Base-by-base conservation (phyloP, 2,888 invertebrate species). In the Agapostemon virescens region DNA sequence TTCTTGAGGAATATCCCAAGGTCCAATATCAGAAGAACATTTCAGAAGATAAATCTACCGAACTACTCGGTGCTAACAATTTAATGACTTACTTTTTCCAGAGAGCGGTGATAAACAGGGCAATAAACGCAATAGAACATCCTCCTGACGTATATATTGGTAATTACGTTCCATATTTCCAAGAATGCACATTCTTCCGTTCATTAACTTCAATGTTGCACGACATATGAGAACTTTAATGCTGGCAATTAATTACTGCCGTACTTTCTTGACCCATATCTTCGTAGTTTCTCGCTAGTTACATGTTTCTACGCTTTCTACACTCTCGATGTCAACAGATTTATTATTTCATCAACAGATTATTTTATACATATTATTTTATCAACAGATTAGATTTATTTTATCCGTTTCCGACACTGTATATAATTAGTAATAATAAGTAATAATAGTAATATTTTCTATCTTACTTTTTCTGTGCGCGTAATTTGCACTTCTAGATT, bases 11-110 rank as follows among this genome's bases (percentile, higher is more conserved):
- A 76, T 81, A 87, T 76, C 79, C 49, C 63, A 69, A 69, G 74
- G 77, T 85, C 66, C 73, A 74, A 79, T 74, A 73, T 55, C 76
- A 36, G 73, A 78, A 80, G 74, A 73, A 69, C 80, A 55, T 79
- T 73, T 64, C 64, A 26, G 23, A 38, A 58, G 73, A 81, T 75
- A 74, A 77, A 75, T 84, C 69, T 45, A 61, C 45, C 55, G 61
- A 33, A 72, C 49, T 55, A 61, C 66, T 73, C 69, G 55, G 23
- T 45, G 42, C 38, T 79, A 64, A 68, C 68, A 42, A 52, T 42
- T 30, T 30, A 17, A 26, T 23, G 23, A 55, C 42, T 17, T 33
- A 38, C n/a, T 58, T 64, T 23, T 15, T n/a, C 7, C 52, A 20
- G 38, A 40, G 38, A 40, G 5, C 55, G 20, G 40, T 23, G 55